Conservation (phyloP, 2,888 invertebrate genomes). For the Conchocele bisecta region DNA sequence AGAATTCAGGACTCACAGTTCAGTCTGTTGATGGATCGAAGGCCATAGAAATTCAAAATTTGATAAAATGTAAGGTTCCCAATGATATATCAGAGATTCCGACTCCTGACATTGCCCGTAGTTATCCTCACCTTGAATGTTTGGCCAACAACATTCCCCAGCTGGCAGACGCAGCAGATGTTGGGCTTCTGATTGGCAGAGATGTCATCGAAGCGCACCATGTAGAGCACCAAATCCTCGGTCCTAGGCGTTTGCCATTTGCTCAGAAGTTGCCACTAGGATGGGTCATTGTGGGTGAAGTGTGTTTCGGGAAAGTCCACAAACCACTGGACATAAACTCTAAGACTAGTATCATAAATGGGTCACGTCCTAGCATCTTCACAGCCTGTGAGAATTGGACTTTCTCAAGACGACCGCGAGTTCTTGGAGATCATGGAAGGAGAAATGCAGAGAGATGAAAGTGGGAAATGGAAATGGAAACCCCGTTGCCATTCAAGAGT, state of each 20-base stretch:
- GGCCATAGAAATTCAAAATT: neutral
- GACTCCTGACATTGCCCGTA: neutral
- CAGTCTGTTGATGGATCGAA: neutral
- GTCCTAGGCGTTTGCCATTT: conserved; percentile 3
- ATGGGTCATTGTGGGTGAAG: conserved; percentile 33
- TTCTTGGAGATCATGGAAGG: no score
- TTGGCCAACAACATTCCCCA: neutral
- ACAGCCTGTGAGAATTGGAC: no score
- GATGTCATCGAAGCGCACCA: neutral
- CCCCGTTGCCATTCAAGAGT: no score
- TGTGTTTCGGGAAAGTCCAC: conserved; percentile 32
- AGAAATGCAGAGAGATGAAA: no score
- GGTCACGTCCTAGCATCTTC: no score
- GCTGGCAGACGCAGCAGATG: neutral
- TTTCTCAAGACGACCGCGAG: no score
- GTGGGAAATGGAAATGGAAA: no score
- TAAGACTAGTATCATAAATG: no score
- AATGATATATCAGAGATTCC: neutral
- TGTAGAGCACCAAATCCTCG: neutral
- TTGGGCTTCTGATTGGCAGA: neutral
- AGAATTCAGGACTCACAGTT: no score
- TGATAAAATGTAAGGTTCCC: conserved; percentile 2
- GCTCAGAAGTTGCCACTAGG: conserved; percentile 27
- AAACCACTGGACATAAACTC: conserved; percentile 2
- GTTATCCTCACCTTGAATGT: neutral